These are phyloP conservation scores for Diploscapter pachys DNA, from an alignment of 1,140 invertebrate species.

Conservation along the genomic window DNA sequence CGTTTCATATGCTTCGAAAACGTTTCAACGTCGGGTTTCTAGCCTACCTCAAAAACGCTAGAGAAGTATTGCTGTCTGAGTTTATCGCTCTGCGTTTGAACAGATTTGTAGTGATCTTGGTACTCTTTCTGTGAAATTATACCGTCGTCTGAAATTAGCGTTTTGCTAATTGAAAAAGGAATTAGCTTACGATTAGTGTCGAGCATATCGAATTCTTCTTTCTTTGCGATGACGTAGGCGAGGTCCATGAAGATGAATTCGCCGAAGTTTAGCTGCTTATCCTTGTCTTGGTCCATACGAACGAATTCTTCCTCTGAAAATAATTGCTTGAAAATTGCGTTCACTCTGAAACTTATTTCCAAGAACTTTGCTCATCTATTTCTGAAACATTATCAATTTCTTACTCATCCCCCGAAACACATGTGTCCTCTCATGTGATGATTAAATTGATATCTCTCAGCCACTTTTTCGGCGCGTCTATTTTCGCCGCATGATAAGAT, in stretches of 20 bases:
- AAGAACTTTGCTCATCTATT: too few relatives aligned
- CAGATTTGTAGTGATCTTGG: slow-evolving; percentile 24
- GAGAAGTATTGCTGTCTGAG: slow-evolving; percentile 27
- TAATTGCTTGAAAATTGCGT: background rate
- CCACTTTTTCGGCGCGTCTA: too few relatives aligned
- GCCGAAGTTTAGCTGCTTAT: slow-evolving; percentile 22
- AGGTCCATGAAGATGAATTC: slow-evolving; percentile 34
- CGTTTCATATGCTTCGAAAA: too few relatives aligned
- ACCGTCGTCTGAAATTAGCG: slow-evolving; percentile 20
- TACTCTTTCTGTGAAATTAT: slow-evolving; percentile 25
- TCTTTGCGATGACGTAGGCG: slow-evolving; percentile 32
- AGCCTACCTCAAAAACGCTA: slow-evolving; percentile 20
- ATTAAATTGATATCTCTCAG: too few relatives aligned
- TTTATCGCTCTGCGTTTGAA: slow-evolving; percentile 17
- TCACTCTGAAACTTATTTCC: too few relatives aligned
- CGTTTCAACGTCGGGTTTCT: too few relatives aligned
- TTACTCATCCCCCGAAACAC: too few relatives aligned
- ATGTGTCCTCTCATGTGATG: too few relatives aligned
- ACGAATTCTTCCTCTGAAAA: slow-evolving; percentile 25
- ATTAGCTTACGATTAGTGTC: slow-evolving; percentile 24
- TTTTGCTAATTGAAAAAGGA: background rate
- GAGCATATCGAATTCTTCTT: slow-evolving; percentile 30
- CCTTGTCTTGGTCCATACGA: slow-evolving; percentile 20
- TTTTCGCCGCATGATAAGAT: too few relatives aligned
- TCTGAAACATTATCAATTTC: too few relatives aligned